A percentile compares a stretch with the other conserved stretches of the same genome.
phyloP scores from a whole-genome alignment of 1,140 invertebrate genomes.

The Drosophila mauritiana region DNA sequence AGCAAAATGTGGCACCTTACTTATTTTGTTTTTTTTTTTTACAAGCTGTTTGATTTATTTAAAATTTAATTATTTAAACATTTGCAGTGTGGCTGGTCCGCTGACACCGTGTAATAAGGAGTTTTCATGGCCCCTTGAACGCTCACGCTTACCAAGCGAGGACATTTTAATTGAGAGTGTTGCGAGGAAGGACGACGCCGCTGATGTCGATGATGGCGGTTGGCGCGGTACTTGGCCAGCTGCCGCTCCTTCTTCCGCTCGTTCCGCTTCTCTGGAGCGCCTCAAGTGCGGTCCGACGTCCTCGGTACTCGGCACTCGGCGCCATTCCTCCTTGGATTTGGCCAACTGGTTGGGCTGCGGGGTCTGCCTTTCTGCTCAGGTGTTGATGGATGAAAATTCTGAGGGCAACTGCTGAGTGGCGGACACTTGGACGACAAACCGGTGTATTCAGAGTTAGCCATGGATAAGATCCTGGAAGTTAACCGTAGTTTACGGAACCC shows the following conservation, averaged over 20 bases:
- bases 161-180: constrained; percentile 83
- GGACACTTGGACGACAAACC: constrained; percentile 31
- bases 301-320: constrained; percentile 24
- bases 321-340: constrained; percentile 32
- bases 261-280: constrained; percentile 41
- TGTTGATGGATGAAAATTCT: constrained; percentile 69
- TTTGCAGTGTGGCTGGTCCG: constrained; percentile 23
- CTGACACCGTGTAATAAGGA: constrained; percentile 81
- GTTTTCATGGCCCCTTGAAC: constrained; percentile 83
- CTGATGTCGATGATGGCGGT: constrained; percentile 32
- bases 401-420: constrained; percentile 31
- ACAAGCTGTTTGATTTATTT: no score
- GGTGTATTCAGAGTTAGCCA: constrained; percentile 32
- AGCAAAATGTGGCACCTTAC: no score
- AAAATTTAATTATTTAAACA: no score
- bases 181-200: constrained; percentile 55
- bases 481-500: constrained; percentile 12
- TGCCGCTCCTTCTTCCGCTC: constrained; percentile 49
- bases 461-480: constrained; percentile 20
- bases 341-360: background rate
- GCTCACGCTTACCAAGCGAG: constrained; percentile 81
- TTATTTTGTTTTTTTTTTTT: no score
- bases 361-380: constrained; percentile 49
- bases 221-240: constrained; percentile 72
- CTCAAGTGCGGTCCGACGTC: constrained; percentile 63